Evolutionary conservation across 1,140 invertebrate genomes (phyloP).

Genomic region (Bombus waltoni): DNA sequence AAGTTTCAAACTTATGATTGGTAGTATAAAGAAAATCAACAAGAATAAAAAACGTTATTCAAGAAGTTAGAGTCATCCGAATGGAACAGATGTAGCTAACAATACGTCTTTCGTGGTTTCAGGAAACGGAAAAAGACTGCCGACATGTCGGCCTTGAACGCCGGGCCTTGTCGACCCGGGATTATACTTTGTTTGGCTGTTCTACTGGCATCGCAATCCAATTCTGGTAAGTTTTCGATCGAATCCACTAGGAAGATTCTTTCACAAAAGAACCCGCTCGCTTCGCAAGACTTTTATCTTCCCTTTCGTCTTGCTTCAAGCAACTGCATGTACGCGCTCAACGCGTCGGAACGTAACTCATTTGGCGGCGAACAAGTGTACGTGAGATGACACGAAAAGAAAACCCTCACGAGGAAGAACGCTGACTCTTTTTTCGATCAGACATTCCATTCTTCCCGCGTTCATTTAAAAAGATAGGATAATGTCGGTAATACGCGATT

Average conservation of each 20-base stretch:
- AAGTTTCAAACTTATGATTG: no score
- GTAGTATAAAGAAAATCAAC: background rate
- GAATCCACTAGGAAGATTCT: constrained; percentile 34
- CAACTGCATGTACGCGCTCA: constrained; percentile 7
- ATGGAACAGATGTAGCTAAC: background rate
- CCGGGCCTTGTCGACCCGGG: constrained; percentile 80
- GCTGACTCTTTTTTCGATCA: background rate
- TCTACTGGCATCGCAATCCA: constrained; percentile 71
- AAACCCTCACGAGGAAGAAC: constrained; percentile 43
- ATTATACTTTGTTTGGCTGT: constrained; percentile 77
- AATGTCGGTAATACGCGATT: background rate
- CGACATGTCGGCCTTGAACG: constrained; percentile 81
- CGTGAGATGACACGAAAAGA: constrained; percentile 53
- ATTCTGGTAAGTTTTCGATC: constrained; percentile 77
- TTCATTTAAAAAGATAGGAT: background rate
- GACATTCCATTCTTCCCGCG: background rate
- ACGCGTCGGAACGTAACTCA: constrained; percentile 58
- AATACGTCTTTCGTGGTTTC: constrained; percentile 62
- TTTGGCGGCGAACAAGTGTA: constrained; percentile 59
- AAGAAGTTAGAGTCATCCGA: background rate
- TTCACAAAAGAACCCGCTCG: background rate
- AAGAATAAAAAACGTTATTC: background rate
- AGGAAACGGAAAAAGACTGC: constrained; percentile 77
- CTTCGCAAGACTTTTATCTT: constrained; percentile 17
- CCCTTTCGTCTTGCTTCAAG: constrained; percentile 41